Percentiles rank a stretch among this genome's conserved stretches.
Evolutionary conservation across 1,140 invertebrate genomes (phyloP).

Genomic region (Drosophila teissieri): DNA sequence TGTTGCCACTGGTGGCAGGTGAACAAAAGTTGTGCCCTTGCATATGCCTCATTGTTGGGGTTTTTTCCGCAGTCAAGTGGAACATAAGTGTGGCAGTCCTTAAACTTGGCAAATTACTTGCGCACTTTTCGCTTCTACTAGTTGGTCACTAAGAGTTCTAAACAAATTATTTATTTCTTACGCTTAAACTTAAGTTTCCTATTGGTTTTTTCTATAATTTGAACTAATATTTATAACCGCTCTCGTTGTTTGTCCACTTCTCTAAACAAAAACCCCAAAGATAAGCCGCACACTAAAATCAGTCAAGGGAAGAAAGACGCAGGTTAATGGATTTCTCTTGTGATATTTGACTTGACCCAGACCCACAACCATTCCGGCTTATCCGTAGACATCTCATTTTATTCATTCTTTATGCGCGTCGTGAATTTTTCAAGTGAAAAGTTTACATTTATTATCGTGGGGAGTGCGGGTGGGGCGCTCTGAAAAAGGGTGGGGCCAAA

Average conservation of each 20-base stretch:
- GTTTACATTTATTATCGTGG: conserved; percentile 76
- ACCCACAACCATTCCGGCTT: conserved; percentile 37
- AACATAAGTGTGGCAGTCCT: conserved; percentile 51
- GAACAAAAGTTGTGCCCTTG: conserved; percentile 66
- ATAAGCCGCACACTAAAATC: conserved; percentile 46
- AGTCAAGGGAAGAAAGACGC: conserved; percentile 50
- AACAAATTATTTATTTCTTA: neutral
- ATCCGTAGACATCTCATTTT: conserved; percentile 49
- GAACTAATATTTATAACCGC: conserved; percentile 1
- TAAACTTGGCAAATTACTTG: conserved; percentile 58
- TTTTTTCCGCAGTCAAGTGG: conserved; percentile 46
- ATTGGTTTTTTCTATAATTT: neutral
- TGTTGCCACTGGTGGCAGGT: conserved; percentile 53
- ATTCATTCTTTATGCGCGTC: conserved; percentile 54
- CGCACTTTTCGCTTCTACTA: conserved; percentile 7
- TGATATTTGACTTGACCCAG: conserved; percentile 67
- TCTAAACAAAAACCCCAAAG: conserved; percentile 18
- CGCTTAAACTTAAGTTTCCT: too few relatives aligned
- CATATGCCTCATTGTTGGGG: conserved; percentile 57
- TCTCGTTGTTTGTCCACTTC: neutral
- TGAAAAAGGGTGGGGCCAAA: neutral
- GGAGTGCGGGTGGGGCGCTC: neutral
- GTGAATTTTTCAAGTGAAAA: conserved; percentile 73
- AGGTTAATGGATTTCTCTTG: conserved; percentile 81
- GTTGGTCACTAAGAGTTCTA: neutral